Percentiles rank a stretch among this genome's conserved stretches.
These are phyloP conservation scores for Numenius arquata DNA, from an alignment of 2,113 vertebrate genomes.

Conservation along the genomic window DNA sequence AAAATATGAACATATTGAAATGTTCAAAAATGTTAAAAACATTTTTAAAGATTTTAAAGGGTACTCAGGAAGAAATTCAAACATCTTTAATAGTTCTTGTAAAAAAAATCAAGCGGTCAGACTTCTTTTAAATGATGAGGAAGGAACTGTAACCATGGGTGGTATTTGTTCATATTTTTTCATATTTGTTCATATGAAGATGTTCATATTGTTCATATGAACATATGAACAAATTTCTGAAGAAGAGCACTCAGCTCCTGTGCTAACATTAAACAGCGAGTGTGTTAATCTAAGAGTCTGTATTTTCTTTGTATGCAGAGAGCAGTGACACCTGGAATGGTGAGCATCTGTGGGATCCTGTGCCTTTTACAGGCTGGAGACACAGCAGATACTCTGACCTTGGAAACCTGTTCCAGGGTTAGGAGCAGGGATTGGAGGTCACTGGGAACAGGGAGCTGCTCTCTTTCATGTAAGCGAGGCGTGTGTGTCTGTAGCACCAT, in stretches of 20 bases:
- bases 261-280: neutral
- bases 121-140: neutral
- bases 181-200: too few species aligned
- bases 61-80: neutral
- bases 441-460: neutral
- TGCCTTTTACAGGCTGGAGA: neutral
- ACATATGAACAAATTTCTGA: too few species aligned
- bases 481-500: neutral
- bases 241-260: neutral
- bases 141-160: neutral
- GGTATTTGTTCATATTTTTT: neutral
- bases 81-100: neutral
- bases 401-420: neutral
- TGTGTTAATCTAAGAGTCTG: neutral
- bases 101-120: neutral
- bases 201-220: too few species aligned
- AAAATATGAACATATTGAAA: too few species aligned
- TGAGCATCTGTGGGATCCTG: neutral
- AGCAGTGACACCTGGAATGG: neutral
- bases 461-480: fast-evolving
- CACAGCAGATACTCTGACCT: neutral
- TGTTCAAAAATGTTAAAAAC: too few species aligned
- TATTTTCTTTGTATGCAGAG: neutral
- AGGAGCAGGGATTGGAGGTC: neutral
- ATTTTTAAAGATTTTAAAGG: neutral